A percentile compares a stretch with the other conserved stretches of the same genome.
phyloP scores from a whole-genome alignment of 1,140 invertebrate genomes.

The Papilio glaucus region DNA sequence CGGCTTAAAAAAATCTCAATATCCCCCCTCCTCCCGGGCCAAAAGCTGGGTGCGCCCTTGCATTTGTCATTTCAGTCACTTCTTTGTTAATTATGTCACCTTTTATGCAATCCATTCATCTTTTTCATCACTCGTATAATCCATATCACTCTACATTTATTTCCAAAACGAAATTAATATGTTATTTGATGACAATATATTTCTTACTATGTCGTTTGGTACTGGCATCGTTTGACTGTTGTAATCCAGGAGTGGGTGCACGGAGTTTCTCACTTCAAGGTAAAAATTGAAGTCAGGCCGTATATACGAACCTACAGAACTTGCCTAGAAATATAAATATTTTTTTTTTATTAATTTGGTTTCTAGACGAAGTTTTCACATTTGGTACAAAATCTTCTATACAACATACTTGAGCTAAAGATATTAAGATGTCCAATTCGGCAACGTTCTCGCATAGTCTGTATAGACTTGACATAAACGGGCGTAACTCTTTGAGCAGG shows the following conservation, averaged over 20 bases:
- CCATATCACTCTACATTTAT: too few relatives aligned
- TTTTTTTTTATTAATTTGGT: not conserved
- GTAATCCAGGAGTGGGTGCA: constrained; percentile 92
- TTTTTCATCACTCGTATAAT: too few relatives aligned
- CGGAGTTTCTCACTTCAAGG: constrained; percentile 87
- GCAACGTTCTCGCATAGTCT: constrained; percentile 91
- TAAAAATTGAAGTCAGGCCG: constrained; percentile 89
- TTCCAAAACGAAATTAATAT: too few relatives aligned
- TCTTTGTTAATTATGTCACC: too few relatives aligned
- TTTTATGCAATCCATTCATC: too few relatives aligned
- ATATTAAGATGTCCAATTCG: constrained; percentile 90
- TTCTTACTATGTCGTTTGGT: constrained; percentile 90
- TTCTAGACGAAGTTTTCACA: constrained; percentile 8
- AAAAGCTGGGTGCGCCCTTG: too few relatives aligned
- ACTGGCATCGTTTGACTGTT: constrained; percentile 84
- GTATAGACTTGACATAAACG: constrained; percentile 90
- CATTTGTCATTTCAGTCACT: too few relatives aligned
- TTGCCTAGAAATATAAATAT: constrained; percentile 58
- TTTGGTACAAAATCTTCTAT: constrained; percentile 24
- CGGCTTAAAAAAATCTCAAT: too few relatives aligned
- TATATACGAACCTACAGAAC: constrained; percentile 84
- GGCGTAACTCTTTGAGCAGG: constrained; percentile 85
- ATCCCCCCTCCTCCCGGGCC: too few relatives aligned
- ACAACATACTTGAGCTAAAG: constrained; percentile 86
- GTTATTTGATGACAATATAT: constrained; percentile 34